Base-by-base conservation (phyloP, 2,113 vertebrate species). In the Syngnathoides biaculeatus region DNA sequence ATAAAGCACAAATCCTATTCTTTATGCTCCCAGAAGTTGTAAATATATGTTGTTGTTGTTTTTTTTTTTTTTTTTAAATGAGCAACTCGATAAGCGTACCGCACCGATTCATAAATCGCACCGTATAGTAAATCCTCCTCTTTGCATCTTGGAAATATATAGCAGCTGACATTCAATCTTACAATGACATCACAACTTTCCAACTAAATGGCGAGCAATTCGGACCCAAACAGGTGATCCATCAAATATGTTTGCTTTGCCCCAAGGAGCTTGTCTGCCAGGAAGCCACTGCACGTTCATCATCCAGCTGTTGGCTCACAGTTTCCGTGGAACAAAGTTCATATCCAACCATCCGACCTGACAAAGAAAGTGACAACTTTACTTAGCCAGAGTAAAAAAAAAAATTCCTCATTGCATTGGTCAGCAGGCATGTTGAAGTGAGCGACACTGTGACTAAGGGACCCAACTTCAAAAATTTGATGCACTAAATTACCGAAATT, bases 391-490 rank as follows among this genome's bases (percentile, higher is more conserved):
- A 61, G 71, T 68, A 68, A 73, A 47, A n/a, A n/a, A n/a, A n/a
- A n/a, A n/a, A n/a, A n/a, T 53, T 79, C 75, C 42, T 79, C 71
- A 61, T 84, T 59, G 50, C 65, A 72, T 67, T 64, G 77, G 67
- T 69, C 39, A 66, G 65, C 71, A 69, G 56, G 69, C 14, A 67
- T 59, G 72, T 69, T 78, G 59, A 71, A 81, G 69, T 68, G 77
- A 75, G 80, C 66, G 74, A 68, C 71, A 71, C 48, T 52, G 67
- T 79, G 72, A 64, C 70, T 39, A 72, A 69, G 64, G 70, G 77
- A 86, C 85, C 85, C 85, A 82, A 65, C 79, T 83, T 77, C 74
- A 72, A 47, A 69, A 70, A 84, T 83, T 83, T 13, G 82, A 75
- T 80, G 79, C 52, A 69, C 61, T 50, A 57, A 78, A 78, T 84